A percentile compares a stretch with the other conserved stretches of the same genome.
Conservation (phyloP, 2,888 invertebrate species). For the Lucinisca nassula region DNA sequence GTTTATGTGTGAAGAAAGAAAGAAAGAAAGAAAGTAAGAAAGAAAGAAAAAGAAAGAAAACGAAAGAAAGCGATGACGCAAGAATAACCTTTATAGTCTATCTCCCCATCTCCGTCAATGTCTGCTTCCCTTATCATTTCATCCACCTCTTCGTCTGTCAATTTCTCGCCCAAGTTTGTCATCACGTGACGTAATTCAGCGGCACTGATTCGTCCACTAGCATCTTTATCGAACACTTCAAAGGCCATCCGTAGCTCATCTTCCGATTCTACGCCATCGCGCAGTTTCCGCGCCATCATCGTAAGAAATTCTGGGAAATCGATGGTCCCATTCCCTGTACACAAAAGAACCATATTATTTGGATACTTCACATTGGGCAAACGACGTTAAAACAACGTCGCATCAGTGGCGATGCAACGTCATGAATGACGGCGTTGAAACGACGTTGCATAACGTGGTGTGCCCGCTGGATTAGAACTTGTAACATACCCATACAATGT, state of each 20-base stretch:
- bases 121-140: conserved; percentile 99
- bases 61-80: no score
- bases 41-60: no score
- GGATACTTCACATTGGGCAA: neutral
- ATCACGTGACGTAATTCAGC: conserved; percentile 99
- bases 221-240: conserved; percentile 99
- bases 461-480: no score
- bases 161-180: conserved; percentile 99
- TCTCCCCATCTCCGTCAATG: conserved; percentile 99
- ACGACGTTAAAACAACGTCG: neutral
- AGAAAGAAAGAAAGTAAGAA: no score
- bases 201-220: conserved; percentile 99
- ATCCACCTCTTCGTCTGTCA: conserved; percentile 99
- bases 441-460: no score
- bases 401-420: neutral
- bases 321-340: conserved; percentile 96
- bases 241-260: conserved; percentile 99
- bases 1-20: no score
- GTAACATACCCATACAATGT: no score
- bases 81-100: conserved; percentile 97
- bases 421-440: no score
- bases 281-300: conserved; percentile 99
- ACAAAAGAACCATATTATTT: neutral
- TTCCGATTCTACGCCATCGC: conserved; percentile 98
- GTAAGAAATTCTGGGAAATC: conserved; percentile 99